Evolutionary conservation across 2,888 invertebrate genomes (phyloP).

Genomic region (Brassicogethes aeneus): DNA sequence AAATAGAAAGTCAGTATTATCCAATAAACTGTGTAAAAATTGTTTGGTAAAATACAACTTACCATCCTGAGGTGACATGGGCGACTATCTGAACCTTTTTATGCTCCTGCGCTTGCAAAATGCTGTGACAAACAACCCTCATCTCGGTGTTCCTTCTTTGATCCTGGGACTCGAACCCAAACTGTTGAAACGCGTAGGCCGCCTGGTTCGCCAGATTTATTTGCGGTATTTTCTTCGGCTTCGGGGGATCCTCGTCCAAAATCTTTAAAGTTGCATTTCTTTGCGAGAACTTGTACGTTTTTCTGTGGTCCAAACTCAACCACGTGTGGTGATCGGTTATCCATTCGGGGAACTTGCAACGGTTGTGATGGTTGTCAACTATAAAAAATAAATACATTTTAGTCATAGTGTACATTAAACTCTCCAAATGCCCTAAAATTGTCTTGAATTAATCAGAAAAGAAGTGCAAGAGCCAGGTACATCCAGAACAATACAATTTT

Average conservation of each 20-base stretch:
- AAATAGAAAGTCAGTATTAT: too few relatives aligned
- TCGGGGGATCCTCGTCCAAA: constrained; percentile 33
- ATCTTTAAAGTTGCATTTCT: constrained; percentile 59
- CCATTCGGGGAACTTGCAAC: constrained; percentile 73
- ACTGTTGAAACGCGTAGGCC: constrained; percentile 31
- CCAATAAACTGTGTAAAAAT: too few relatives aligned
- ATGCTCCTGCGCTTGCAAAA: constrained; percentile 48
- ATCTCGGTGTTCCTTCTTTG: constrained; percentile 43
- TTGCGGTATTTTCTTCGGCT: constrained; percentile 24
- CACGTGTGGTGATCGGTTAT: constrained; percentile 71
- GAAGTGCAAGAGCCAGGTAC: neutral
- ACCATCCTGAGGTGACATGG: constrained; percentile 72
- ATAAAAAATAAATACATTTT: constrained; percentile 24
- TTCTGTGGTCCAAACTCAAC: constrained; percentile 66
- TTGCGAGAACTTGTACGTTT: constrained; percentile 64
- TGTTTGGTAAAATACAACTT: too few relatives aligned
- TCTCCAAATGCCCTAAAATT: too few relatives aligned
- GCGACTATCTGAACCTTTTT: constrained; percentile 60
- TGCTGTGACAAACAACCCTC: constrained; percentile 54
- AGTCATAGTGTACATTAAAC: too few relatives aligned
- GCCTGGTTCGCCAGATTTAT: too few relatives aligned
- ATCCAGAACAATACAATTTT: neutral
- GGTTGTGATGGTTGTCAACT: constrained; percentile 67
- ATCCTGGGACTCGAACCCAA: constrained; percentile 36
- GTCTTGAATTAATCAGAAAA: too few relatives aligned